Percentiles rank a stretch among this genome's conserved stretches.
Conservation (phyloP, 2,797 vertebrate genomes). For the Peromyscus nudipes region DNA sequence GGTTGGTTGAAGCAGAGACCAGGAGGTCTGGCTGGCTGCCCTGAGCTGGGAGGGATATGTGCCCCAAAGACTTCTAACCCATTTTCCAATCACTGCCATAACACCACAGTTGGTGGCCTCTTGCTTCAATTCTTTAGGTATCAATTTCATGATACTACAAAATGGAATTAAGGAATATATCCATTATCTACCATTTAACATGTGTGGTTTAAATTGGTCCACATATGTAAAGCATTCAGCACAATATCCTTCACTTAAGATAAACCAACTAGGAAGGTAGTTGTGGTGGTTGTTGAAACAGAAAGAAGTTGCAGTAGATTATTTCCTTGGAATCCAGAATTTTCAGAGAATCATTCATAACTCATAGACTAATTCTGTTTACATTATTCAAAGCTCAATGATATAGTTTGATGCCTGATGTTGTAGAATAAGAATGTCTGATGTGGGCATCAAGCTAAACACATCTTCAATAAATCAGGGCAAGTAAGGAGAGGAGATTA, state of each 20-base stretch:
- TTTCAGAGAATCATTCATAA: neutral
- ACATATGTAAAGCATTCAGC: neutral
- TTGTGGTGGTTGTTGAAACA: neutral
- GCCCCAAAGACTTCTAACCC: neutral
- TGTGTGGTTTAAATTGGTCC: neutral
- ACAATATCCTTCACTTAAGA: neutral
- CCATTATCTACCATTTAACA: neutral
- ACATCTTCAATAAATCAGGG: neutral
- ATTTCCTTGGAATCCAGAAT: constrained; percentile 29
- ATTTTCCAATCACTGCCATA: neutral
- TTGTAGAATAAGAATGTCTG: neutral
- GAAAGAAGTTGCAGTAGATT: neutral
- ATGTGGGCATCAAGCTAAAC: neutral
- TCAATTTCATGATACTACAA: constrained; percentile 8
- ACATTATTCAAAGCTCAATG: neutral
- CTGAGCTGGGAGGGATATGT: neutral
- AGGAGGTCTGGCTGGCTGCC: neutral
- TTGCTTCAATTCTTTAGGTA: neutral
- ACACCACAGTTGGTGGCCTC: neutral
- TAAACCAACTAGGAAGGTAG: neutral
- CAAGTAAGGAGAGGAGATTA: neutral
- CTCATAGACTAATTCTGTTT: neutral
- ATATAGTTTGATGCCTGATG: neutral
- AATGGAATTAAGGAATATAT: constrained; percentile 36
- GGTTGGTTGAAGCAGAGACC: neutral